Percentiles rank a stretch among this genome's conserved stretches.
These are phyloP conservation scores for Thripadectes ignobilis DNA, from an alignment of 2,797 vertebrate species.

Conservation along the genomic window DNA sequence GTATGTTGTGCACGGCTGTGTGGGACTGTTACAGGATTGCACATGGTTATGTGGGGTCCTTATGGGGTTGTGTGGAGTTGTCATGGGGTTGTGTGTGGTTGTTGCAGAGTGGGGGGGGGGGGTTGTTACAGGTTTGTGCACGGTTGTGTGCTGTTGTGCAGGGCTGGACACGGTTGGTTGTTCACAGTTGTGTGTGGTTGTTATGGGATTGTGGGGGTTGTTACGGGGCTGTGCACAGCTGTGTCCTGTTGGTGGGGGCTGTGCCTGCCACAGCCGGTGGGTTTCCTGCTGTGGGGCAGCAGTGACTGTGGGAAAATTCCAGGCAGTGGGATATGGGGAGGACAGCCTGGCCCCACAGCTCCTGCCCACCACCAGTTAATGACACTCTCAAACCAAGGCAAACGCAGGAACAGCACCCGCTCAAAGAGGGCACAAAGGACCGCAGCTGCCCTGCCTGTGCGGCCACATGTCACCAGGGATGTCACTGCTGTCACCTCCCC, in stretches of 20 bases:
- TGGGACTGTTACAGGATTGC: not conserved
- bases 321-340: not conserved
- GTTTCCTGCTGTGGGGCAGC: not conserved
- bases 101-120: not conserved
- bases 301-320: slow-evolving; percentile 2
- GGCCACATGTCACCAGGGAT: not conserved
- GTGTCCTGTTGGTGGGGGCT: not conserved
- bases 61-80: no score
- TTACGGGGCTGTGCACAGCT: not conserved
- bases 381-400: accelerated
- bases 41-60: not conserved
- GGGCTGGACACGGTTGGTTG: not conserved
- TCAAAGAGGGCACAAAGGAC: not conserved
- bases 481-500: not conserved
- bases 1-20: not conserved
- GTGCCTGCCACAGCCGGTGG: not conserved
- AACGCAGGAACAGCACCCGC: accelerated
- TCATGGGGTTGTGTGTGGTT: not conserved
- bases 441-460: not conserved
- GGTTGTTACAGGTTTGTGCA: not conserved
- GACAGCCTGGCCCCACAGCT: not conserved
- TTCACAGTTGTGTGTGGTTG: not conserved
- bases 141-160: not conserved
- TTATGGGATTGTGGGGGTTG: not conserved
- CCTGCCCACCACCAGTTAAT: not conserved